Evolutionary conservation across 2,888 invertebrate species (phyloP), one percentile per base, ranked within the genome.

Genomic region (Plemyria rubiginata): DNA sequence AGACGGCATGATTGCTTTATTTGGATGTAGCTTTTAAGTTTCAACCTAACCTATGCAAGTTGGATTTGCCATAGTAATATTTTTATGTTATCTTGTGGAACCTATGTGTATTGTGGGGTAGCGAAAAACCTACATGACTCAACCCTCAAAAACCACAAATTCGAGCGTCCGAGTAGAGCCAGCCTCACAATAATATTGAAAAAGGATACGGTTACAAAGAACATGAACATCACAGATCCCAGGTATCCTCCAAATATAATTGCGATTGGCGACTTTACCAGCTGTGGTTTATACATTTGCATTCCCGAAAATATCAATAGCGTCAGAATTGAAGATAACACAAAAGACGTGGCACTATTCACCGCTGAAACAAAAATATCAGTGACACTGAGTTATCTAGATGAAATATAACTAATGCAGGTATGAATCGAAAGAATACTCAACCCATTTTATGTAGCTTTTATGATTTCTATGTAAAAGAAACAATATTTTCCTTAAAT

Each of bases 171-270:
- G 7, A 5, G 8, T 32, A 32, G 7, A 32, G 32, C 7, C 32
- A 5, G 8, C 32, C 32, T 1, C 7, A 32, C 7, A 32, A 8
- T 6, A 32, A 32, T 1, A 6, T 32, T 32, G 11, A 38, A 75
- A 93, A 94, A 94, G 94, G 93, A 94, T 95, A 96, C 96, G 66
- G 98, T 98, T 41, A 98, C 94, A 64, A 96, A 93, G 70, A 98
- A 95, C 76, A 98, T 94, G 80, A 98, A 98, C 76, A 98, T 93
- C 70, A 97, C 85, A 0, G 98, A 97, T 60, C 98, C 98, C 43
- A 98, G 88, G 78, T 96, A 97, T 70, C 99, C 99, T 71, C 98
- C 98, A 64, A 98, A 92, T 78, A 99, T 95, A 12, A 97, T 98
- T 74, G 96, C 95, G 40, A 97, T 86, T 78, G 98, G 98, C 2